A percentile compares a stretch with the other conserved stretches of the same genome.
phyloP scores from a whole-genome alignment of 2,888 invertebrate genomes.

The Pachycephus smyrnensis region DNA sequence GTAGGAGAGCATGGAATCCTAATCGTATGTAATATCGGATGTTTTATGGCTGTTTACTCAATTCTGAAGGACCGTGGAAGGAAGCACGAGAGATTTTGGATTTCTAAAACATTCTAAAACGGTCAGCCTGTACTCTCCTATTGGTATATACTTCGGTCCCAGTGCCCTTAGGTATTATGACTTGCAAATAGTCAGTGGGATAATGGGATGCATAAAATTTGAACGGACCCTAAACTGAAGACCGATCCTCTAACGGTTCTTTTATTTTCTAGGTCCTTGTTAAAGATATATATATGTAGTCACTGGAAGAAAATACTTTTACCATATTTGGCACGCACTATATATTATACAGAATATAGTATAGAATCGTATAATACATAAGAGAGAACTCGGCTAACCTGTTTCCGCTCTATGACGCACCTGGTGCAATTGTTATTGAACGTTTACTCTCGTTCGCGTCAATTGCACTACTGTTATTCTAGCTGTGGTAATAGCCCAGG shows the following conservation, averaged over 20 bases:
- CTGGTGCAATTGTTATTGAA: neutral
- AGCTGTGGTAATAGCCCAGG: neutral
- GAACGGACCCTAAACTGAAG: neutral
- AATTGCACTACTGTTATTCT: neutral
- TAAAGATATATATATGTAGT: neutral
- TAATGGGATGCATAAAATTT: conserved; percentile 4
- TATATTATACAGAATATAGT: neutral
- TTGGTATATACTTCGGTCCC: neutral
- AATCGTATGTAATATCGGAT: neutral
- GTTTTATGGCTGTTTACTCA: neutral
- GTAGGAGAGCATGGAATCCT: neutral
- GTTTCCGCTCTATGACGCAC: neutral
- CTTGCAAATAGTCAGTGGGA: conserved; percentile 4
- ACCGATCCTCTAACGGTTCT: neutral
- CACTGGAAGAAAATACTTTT: neutral
- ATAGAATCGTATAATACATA: neutral
- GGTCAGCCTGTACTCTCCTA: neutral
- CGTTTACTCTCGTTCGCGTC: neutral
- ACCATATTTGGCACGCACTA: neutral
- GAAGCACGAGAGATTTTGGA: neutral
- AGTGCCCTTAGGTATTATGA: conserved; percentile 1
- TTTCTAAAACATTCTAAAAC: neutral
- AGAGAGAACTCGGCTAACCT: neutral
- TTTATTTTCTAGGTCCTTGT: neutral
- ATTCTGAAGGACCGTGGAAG: neutral